phyloP scores from a whole-genome alignment of 2,113 vertebrate genomes.

The Bujurquina vittata region DNA sequence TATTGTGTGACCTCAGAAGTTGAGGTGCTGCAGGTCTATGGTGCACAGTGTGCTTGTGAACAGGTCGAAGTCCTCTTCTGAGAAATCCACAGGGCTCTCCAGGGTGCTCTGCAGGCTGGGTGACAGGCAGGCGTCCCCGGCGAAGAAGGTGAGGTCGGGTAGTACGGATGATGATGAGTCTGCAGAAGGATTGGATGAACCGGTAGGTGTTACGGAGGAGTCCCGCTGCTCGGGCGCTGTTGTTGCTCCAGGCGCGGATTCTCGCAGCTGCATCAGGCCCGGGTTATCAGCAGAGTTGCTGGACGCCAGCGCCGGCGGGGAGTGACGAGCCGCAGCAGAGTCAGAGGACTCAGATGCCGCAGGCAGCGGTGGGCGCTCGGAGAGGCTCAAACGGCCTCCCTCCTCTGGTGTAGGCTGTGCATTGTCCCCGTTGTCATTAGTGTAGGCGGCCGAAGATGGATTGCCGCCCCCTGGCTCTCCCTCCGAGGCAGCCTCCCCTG shows the following conservation, averaged over 20 bases:
- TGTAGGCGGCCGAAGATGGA: conserved; percentile 61
- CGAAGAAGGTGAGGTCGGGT: conserved; percentile 86
- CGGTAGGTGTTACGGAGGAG: conserved; percentile 65
- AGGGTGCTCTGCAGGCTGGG: conserved; percentile 83
- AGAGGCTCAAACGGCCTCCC: conserved; percentile 50
- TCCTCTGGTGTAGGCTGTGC: conserved; percentile 74
- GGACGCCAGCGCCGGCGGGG: conserved; percentile 53
- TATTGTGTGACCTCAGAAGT: conserved; percentile 78
- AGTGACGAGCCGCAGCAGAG: conserved; percentile 12
- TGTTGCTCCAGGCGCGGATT: conserved; percentile 30
- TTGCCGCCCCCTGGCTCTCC: conserved; percentile 68
- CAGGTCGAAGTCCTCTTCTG: conserved; percentile 92
- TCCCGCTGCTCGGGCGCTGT: conserved; percentile 72
- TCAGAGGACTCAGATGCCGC: conserved; percentile 46
- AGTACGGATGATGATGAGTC: conserved; percentile 70
- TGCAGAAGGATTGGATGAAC: conserved; percentile 26
- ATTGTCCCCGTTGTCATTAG: conserved; percentile 77
- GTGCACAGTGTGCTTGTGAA: conserved; percentile 93
- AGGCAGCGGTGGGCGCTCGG: conserved; percentile 54
- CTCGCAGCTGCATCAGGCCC: conserved; percentile 53
- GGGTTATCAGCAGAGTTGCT: conserved; percentile 67
- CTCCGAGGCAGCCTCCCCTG: conserved; percentile 63
- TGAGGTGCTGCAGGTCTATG: conserved; percentile 88
- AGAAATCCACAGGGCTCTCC: conserved; percentile 89
- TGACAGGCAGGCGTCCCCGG: conserved; percentile 86